Evolutionary conservation across 2,113 vertebrate species (phyloP), one percentile per base, ranked within the genome.

Genomic region (Anguilla japonica): DNA sequence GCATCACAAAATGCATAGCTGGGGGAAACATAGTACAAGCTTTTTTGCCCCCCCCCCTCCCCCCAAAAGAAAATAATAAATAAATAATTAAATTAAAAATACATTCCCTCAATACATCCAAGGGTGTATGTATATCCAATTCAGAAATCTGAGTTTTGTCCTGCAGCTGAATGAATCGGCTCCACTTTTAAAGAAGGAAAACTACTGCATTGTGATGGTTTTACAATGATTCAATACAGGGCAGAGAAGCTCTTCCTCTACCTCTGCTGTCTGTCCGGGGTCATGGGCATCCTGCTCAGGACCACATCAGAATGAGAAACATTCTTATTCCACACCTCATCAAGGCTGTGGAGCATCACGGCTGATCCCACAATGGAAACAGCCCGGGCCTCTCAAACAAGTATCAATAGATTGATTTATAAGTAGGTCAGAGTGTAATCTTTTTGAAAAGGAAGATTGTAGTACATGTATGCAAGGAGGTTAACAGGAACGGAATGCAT

Each of bases 231-330:
- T 88, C 89, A 90, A 90, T 92, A 87, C 88, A 89, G 90, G 92
- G 91, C 90, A 90, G 93, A 91, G 89, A 91, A 94, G 91, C 94
- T 95, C 95, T 92, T 91, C 96, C 96, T 95, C 96, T 96, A 95
- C 95, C 96, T 89, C 93, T 53, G 50, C 50, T 53, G 50, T 53
- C 50, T 53, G 88, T 91, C 90, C 75, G 88, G 90, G 95, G 95
- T 96, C 95, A 96, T 79, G 95, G 95, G 89, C 94, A 92, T 94
- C 93, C 92, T 90, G 90, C 93, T 94, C 93, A 92, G 92, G 94
- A 95, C 92, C 90, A 93, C 92, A 93, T 95, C 94, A 95, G 96
- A 93, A 97, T 96, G 94, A 96, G 95, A 97, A 93, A 81, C 81
- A 82, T 56, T 88, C 94, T 91, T 92, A 92, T 92, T 92, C 89